Evolutionary conservation across 1,140 invertebrate genomes (phyloP).

Genomic region (Lordiphosa mommai): DNA sequence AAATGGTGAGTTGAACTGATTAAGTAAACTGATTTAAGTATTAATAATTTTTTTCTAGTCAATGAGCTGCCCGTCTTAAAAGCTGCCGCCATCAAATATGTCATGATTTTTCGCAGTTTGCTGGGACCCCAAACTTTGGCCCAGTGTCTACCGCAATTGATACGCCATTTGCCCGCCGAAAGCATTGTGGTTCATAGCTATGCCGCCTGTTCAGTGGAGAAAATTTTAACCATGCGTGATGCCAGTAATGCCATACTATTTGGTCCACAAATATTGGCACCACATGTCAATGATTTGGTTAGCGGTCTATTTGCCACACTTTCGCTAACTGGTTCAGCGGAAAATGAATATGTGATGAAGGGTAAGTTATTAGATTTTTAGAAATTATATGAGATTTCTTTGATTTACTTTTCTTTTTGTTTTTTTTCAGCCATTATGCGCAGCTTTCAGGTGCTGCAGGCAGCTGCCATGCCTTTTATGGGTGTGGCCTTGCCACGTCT

Average conservation of each 20-base stretch:
- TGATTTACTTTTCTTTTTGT: neutral
- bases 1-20: conserved; percentile 80
- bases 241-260: conserved; percentile 80
- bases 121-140: conserved; percentile 89
- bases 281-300: conserved; percentile 85
- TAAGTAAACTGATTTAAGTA: neutral
- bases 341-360: conserved; percentile 99
- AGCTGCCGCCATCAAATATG: conserved; percentile 96
- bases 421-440: conserved; percentile 89
- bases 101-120: conserved; percentile 96
- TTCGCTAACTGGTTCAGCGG: conserved; percentile 86
- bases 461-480: conserved; percentile 89
- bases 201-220: conserved; percentile 94
- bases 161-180: conserved; percentile 86
- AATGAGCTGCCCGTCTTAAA: conserved; percentile 94
- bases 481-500: conserved; percentile 90
- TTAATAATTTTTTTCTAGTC: conserved; percentile 81
- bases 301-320: conserved; percentile 88
- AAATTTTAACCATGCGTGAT: conserved; percentile 88
- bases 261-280: conserved; percentile 80
- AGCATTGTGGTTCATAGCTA: conserved; percentile 96
- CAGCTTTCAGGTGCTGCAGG: conserved; percentile 90
- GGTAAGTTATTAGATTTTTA: conserved; percentile 80
- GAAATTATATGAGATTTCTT: neutral
- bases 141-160: conserved; percentile 87